Evolutionary conservation across 2,797 vertebrate species (phyloP).

Genomic region (Tapirus indicus): DNA sequence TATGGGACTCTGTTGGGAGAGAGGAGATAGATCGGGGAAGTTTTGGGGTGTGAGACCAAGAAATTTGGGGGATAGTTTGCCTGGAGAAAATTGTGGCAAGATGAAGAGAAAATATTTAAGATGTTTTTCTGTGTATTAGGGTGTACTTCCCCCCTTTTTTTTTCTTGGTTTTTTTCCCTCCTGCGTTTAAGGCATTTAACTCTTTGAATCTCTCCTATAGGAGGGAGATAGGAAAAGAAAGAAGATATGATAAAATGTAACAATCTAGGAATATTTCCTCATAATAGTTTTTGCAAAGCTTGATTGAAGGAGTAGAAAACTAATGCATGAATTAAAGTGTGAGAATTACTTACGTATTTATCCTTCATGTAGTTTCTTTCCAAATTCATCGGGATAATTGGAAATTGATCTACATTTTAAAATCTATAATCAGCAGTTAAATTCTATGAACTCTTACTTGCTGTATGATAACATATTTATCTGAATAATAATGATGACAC

Average conservation of each 20-base stretch:
- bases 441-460: neutral
- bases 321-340: neutral
- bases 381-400: constrained; percentile 4
- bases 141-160: neutral
- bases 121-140: constrained; percentile 3
- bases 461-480: neutral
- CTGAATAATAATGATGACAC: neutral
- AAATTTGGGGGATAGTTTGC: neutral
- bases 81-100: constrained; percentile 25
- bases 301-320: neutral
- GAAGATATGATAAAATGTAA: constrained; percentile 1
- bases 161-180: neutral
- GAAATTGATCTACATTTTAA: neutral
- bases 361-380: neutral
- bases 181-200: neutral
- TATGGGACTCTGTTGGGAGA: neutral
- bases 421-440: neutral
- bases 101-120: neutral
- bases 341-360: constrained; percentile 8
- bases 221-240: neutral
- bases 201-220: neutral
- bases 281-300: neutral
- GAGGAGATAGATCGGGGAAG: neutral
- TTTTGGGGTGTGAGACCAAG: neutral
- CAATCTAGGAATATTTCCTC: neutral